These are phyloP conservation scores for Apis dorsata DNA, from an alignment of 1,140 invertebrate species.

Conservation along the genomic window DNA sequence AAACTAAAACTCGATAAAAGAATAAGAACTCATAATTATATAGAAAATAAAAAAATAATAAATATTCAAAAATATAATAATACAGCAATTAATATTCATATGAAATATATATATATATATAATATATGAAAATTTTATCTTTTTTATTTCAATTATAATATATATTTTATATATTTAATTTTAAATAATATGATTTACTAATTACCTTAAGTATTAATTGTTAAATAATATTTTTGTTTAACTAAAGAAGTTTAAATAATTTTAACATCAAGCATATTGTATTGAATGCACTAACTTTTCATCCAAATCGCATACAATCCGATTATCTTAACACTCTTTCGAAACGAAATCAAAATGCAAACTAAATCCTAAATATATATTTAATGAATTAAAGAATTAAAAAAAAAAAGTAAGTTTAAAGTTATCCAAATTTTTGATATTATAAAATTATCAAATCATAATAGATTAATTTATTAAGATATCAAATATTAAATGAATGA, in stretches of 20 bases:
- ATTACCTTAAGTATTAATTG: not conserved
- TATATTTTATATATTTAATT: too few species aligned
- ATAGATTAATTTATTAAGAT: not conserved
- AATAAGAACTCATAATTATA: too few species aligned
- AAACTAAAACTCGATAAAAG: too few species aligned
- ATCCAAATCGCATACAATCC: not conserved
- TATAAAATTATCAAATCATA: not conserved
- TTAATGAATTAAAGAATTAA: too few species aligned
- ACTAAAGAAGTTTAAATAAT: not conserved
- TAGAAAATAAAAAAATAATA: too few species aligned
- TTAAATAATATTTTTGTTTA: not conserved
- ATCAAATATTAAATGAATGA: not conserved
- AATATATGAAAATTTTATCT: too few species aligned
- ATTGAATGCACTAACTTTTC: not conserved
- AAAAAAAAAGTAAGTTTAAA: not conserved
- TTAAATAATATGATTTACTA: not conserved
- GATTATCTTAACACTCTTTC: not conserved
- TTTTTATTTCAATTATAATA: too few species aligned
- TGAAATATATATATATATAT: too few species aligned
- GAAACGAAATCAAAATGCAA: not conserved
- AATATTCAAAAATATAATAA: too few species aligned
- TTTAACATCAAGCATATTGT: not conserved
- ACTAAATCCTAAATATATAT: not conserved
- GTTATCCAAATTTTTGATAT: not conserved
- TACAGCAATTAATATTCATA: too few species aligned